Base-by-base conservation (phyloP, 2,888 invertebrate species). In the Orthosia gothica region DNA sequence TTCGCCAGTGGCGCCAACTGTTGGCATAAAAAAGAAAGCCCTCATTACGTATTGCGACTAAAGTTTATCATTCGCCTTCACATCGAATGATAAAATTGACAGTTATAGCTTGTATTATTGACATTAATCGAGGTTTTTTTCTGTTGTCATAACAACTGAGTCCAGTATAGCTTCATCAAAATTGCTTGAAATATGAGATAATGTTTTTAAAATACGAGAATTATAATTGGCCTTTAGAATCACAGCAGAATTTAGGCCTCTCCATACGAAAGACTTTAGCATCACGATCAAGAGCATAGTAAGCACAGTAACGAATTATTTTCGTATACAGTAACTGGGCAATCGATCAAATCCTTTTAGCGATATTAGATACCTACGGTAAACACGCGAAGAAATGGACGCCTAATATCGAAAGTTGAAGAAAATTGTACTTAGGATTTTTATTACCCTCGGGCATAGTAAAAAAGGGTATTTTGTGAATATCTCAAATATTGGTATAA, bases 261-360 rank as follows among this genome's bases (percentile, higher is more conserved):
- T 26, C 2, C 59, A 11, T 13, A 61, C 16, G 26, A 67, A 26
- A 1, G 7, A 49, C 12, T 55, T 45, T 55, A 18, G 26, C 4
- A 40, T 16, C 18, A 62, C 16, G 32, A 18, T 15, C n/a, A 55
- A 77, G 15, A 69, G 16, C 59, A 15, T 16, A 32, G 58, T n/a
- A 64, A 52, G 7, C 32, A 32, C 5, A 71, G 45, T 16, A 62
- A 55, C 32, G 16, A 1, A 79, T 62, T 73, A 61, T 58, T 78
- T 77, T 58, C 32, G 61, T 50, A 57, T 57, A 62, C 13, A 32
- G 16, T 23, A 13, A 74, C 80, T n/a, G 5, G 18, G 62, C 26
- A 47, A 80, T 78, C 57, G 62, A 78, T 78, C 74, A 80, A 80
- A 62, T 74, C 81, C 74, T 78, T 78, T 77, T 79, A 76, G 54